Conservation (phyloP, 2,113 vertebrate genomes). For the Lasiurus borealis region DNA sequence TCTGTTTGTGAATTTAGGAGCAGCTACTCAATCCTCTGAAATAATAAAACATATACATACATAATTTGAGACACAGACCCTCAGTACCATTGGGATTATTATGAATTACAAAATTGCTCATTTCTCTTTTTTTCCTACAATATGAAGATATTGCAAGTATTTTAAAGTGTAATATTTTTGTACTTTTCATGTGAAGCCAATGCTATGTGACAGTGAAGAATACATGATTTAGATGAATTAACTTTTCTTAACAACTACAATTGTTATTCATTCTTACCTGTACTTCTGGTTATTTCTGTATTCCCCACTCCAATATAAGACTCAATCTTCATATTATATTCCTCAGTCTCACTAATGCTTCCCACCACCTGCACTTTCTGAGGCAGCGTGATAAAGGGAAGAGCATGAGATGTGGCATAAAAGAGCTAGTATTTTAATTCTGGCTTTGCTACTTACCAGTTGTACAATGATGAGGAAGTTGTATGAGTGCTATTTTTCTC, state of each 20-base stretch:
- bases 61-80: not conserved
- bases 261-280: slow-evolving; percentile 41
- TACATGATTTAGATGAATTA: slow-evolving; percentile 63
- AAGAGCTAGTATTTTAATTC: not conserved
- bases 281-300: slow-evolving; percentile 38
- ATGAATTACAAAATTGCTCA: not conserved
- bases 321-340: slow-evolving; percentile 22
- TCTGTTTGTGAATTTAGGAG: not conserved
- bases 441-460: not conserved
- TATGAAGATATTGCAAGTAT: slow-evolving; percentile 1
- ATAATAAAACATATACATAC: not conserved
- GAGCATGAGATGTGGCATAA: not conserved
- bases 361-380: not conserved
- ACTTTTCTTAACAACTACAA: slow-evolving; percentile 69
- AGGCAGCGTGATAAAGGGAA: not conserved
- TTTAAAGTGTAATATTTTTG: slow-evolving; percentile 28
- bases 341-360: not conserved
- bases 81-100: not conserved
- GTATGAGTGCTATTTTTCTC: not conserved
- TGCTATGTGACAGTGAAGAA: slow-evolving; percentile 40
- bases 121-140: slow-evolving; percentile 16
- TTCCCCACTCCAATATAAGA: not conserved
- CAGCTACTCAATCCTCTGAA: not conserved
- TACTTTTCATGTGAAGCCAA: slow-evolving; percentile 28
- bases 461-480: not conserved